Evolutionary conservation across 2,113 vertebrate genomes (phyloP).

Genomic region (Megalops atlanticus): DNA sequence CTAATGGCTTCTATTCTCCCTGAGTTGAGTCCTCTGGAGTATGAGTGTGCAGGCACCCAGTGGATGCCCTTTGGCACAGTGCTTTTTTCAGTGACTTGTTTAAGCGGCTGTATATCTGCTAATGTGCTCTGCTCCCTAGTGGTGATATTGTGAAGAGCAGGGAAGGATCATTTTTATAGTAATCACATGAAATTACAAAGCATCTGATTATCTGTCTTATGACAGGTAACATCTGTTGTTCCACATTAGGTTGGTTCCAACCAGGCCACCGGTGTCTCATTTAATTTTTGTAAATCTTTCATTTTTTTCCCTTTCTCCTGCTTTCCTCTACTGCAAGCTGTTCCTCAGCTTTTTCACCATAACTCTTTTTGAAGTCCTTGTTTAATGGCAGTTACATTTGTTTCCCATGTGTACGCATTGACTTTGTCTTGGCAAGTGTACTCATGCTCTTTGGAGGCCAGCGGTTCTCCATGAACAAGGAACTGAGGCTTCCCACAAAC

Average conservation of each 20-base stretch:
- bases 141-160: neutral
- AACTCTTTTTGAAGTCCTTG: too few relatives aligned
- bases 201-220: neutral
- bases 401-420: too few relatives aligned
- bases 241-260: too few relatives aligned
- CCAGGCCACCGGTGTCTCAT: neutral
- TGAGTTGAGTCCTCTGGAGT: neutral
- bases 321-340: too few relatives aligned
- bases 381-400: too few relatives aligned
- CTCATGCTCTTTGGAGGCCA: too few relatives aligned
- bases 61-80: neutral
- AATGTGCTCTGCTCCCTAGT: slow-evolving; percentile 25
- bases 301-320: neutral
- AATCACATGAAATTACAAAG: neutral
- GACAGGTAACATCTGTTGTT: neutral
- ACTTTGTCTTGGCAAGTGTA: too few relatives aligned
- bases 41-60: neutral
- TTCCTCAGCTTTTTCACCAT: too few relatives aligned
- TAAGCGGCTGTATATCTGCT: neutral
- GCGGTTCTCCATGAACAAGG: too few relatives aligned
- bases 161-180: too few relatives aligned
- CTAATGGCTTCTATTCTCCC: too few relatives aligned
- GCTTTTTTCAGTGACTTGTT: neutral
- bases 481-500: too few relatives aligned
- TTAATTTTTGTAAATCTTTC: neutral